phyloP scores from a whole-genome alignment of 2,888 invertebrate genomes.

The Neoascia interrupta region DNA sequence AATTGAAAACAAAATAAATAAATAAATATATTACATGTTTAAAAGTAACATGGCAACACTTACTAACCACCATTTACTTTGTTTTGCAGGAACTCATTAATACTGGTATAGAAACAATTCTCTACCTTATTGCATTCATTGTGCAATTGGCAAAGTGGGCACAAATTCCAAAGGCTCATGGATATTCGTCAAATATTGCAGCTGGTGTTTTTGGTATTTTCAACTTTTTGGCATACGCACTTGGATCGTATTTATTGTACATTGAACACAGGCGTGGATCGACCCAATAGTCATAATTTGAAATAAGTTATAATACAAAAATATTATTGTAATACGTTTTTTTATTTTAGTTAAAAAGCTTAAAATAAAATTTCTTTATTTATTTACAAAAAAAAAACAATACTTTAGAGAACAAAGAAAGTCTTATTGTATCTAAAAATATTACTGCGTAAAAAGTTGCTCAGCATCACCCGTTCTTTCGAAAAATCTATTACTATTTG shows the following conservation, averaged over 20 bases:
- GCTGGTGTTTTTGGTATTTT: slow-evolving; percentile 92
- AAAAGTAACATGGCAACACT: too few species aligned
- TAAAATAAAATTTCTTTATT: slow-evolving; percentile 27
- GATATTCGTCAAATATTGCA: slow-evolving; percentile 84
- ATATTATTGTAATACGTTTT: slow-evolving; percentile 21
- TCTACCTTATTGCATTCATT: slow-evolving; percentile 90
- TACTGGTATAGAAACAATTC: slow-evolving; percentile 84
- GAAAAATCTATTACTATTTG: too few species aligned
- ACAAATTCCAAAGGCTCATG: slow-evolving; percentile 71
- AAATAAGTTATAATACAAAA: slow-evolving; percentile 32
- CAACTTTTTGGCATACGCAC: slow-evolving; percentile 89
- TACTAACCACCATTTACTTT: slow-evolving; percentile 31
- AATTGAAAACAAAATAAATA: too few species aligned
- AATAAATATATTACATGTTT: too few species aligned
- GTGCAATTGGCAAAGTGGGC: slow-evolving; percentile 86
- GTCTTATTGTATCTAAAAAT: too few species aligned
- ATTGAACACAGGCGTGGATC: slow-evolving; percentile 85
- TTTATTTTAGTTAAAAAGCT: slow-evolving; percentile 24
- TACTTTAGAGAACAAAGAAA: too few species aligned
- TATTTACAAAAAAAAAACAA: slow-evolving; percentile 36
- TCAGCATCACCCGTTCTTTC: too few species aligned
- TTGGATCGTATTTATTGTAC: slow-evolving; percentile 87
- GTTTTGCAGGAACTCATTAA: slow-evolving; percentile 89
- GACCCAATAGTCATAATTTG: slow-evolving; percentile 71
- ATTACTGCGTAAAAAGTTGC: too few species aligned